These are phyloP conservation scores for Panorpa germanica DNA, from an alignment of 2,888 invertebrate species.

Conservation along the genomic window DNA sequence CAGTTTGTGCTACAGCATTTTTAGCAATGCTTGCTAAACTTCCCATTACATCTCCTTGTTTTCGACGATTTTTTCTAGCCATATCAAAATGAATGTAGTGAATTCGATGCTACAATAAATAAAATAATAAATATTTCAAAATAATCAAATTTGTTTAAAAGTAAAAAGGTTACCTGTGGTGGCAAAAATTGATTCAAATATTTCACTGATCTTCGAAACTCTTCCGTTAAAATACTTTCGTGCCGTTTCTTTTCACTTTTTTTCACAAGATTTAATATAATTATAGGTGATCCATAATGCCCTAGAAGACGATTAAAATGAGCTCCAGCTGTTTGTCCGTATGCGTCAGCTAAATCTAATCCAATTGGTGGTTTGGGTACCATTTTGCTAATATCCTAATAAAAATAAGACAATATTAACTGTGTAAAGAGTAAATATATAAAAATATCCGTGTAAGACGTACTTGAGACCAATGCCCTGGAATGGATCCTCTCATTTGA, in stretches of 20 bases:
- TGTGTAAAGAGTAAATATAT: no score
- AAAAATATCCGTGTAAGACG: no score
- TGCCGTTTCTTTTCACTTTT: constrained; percentile 88
- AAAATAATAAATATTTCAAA: neutral
- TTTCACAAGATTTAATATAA: constrained; percentile 86
- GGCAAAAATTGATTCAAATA: constrained; percentile 94
- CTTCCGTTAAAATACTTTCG: constrained; percentile 80
- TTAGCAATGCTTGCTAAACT: constrained; percentile 78
- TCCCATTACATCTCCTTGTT: constrained; percentile 58
- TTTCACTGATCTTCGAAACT: constrained; percentile 62
- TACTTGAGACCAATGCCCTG: constrained; percentile 96
- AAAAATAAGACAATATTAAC: no score
- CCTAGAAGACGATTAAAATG: constrained; percentile 50
- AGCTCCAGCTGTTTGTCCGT: constrained; percentile 66
- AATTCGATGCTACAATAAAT: constrained; percentile 37
- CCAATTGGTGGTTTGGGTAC: constrained; percentile 94
- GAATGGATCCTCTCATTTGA: constrained; percentile 94
- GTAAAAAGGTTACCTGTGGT: constrained; percentile 28
- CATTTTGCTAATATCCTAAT: constrained; percentile 92
- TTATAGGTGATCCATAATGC: constrained; percentile 74
- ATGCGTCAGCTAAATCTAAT: constrained; percentile 74
- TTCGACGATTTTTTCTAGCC: constrained; percentile 47
- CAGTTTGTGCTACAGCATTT: constrained; percentile 69
- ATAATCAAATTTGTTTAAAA: neutral
- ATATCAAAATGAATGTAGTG: constrained; percentile 91